Evolutionary conservation across 2,113 vertebrate species (phyloP).

Genomic region (Phrynocephalus versicolor): DNA sequence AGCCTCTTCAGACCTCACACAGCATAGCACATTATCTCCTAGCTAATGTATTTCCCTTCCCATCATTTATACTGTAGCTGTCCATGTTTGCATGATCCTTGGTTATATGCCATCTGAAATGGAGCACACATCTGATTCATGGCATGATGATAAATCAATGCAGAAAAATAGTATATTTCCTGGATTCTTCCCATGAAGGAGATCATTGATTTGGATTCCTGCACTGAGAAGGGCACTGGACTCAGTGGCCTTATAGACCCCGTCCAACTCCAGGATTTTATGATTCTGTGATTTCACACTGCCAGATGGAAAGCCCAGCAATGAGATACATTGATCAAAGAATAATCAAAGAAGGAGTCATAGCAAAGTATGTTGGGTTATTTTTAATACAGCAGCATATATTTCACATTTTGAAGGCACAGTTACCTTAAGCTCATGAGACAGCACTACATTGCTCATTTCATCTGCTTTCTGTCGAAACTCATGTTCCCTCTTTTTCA

Average conservation of each 20-base stretch:
- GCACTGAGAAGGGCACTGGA: too few species aligned
- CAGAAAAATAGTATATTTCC: not conserved
- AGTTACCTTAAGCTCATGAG: conserved; percentile 78
- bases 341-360: not conserved
- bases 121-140: not conserved
- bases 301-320: not conserved
- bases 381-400: too few species aligned
- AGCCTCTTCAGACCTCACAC: not conserved
- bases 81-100: too few species aligned
- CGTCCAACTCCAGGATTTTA: too few species aligned
- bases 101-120: not conserved
- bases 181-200: not conserved
- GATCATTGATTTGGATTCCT: too few species aligned
- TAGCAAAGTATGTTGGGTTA: not conserved
- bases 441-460: conserved; percentile 69
- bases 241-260: too few species aligned
- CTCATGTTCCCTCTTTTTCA: conserved; percentile 71
- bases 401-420: not conserved
- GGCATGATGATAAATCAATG: not conserved
- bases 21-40: not conserved
- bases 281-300: not conserved
- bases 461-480: conserved; percentile 74
- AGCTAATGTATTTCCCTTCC: too few species aligned
- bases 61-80: too few species aligned
- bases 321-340: not conserved